A percentile compares a stretch with the other conserved stretches of the same genome.
phyloP scores from a whole-genome alignment of 2,113 vertebrate species.

The Pseudopodoces humilis region DNA sequence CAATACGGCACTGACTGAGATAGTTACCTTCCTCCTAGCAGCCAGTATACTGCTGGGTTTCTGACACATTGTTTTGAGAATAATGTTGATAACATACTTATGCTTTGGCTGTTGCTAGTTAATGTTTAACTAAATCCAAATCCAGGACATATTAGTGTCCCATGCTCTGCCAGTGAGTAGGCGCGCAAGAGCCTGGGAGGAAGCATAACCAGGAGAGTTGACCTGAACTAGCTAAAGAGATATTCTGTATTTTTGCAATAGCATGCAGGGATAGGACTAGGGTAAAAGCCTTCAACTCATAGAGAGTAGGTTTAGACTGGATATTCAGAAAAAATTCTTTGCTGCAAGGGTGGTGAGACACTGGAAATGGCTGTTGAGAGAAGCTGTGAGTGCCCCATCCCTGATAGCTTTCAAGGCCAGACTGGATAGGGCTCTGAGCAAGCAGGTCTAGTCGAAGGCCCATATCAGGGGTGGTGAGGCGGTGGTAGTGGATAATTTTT shows the following conservation, averaged over 20 bases:
- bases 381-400: background rate
- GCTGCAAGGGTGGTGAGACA: background rate
- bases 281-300: background rate
- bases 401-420: background rate
- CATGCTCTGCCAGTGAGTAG: background rate
- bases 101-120: background rate
- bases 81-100: background rate
- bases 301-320: background rate
- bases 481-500: background rate
- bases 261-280: background rate
- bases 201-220: background rate
- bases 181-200: background rate
- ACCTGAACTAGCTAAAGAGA: background rate
- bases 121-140: background rate
- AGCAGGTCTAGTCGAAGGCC: background rate
- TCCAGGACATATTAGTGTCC: background rate
- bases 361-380: background rate
- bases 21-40: background rate
- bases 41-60: background rate
- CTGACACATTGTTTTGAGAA: background rate
- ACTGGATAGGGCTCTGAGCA: background rate
- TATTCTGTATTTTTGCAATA: background rate
- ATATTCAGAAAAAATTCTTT: background rate
- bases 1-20: background rate
- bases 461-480: background rate